Evolutionary conservation across 1,140 invertebrate genomes (phyloP), one percentile per base, ranked within the genome.

Genomic region (Pseudomyrmex gracilis): DNA sequence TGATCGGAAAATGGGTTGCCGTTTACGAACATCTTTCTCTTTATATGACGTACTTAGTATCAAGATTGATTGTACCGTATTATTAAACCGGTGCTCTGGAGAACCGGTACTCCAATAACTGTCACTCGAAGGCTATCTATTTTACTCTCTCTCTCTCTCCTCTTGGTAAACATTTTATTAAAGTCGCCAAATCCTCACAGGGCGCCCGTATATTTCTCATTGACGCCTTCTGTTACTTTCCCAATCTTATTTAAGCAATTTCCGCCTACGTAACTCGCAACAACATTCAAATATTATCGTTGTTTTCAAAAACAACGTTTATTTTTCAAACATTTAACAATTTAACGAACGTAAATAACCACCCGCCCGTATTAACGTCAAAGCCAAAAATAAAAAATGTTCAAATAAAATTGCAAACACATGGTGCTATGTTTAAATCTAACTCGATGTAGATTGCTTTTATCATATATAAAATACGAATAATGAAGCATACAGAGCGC

Each of bases 51-150:
- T 63, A 77, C 67, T 87, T 82, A 66, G 57, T 61, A 55, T 76
- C 68, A 83, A 88, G 86, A 88, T 88, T 87, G 85, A 89, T 89
- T 71, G 86, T 60, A 43, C 60, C 2, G 82, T 83, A 89, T 86
- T 88, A 89, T 86, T 86, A 89, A 89, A 83, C 13, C 53, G 17
- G 49, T 58, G 45, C 60, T 60, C 51, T 83, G 76, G 60, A 34
- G 5, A 34, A 73, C 76, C 76, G 47, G 24, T 49, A 49, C 24
- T 71, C 73, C 76, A 85, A 85, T 78, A 83, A 85, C 83, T 82
- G 87, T 90, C 87, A 85, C 70, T 70, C 83, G 63, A 61, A 63
- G 64, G 66, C 73, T 83, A 77, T 87, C 77, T 67, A 63, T 85
- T 88, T 84, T 67, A 61, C 67, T 66, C 61, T 22, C 34, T 45